Evolutionary conservation across 2,888 invertebrate species (phyloP).

Genomic region (Melieria picta): DNA sequence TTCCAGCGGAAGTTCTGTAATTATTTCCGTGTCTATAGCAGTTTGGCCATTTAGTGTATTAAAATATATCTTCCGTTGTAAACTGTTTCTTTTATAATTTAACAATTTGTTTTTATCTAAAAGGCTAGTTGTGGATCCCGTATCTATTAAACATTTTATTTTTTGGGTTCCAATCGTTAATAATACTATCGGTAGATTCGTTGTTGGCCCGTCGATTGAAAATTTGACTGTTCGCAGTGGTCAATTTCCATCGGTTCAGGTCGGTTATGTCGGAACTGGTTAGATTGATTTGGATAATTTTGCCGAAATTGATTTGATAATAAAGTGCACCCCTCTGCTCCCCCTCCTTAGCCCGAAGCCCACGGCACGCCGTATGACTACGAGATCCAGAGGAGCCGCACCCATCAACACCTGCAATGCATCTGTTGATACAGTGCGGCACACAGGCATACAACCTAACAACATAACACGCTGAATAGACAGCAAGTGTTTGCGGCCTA

Average conservation of each 20-base stretch:
- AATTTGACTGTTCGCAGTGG: constrained; percentile 39
- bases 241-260: constrained; percentile 38
- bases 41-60: constrained; percentile 33
- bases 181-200: constrained; percentile 38
- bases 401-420: too few relatives aligned
- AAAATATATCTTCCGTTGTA: constrained; percentile 30
- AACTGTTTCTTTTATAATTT: constrained; percentile 33
- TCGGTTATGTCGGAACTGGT: constrained; percentile 13
- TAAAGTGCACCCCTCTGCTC: too few relatives aligned
- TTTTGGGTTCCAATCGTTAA: constrained; percentile 34
- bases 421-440: too few relatives aligned
- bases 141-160: constrained; percentile 35
- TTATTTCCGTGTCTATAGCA: constrained; percentile 30
- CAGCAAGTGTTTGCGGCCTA: too few relatives aligned
- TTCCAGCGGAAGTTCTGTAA: constrained; percentile 37
- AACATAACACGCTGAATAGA: too few relatives aligned
- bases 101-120: constrained; percentile 31
- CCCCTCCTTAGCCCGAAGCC: too few relatives aligned
- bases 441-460: too few relatives aligned
- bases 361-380: too few relatives aligned
- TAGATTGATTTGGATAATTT: constrained; percentile 16
- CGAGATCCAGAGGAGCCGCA: too few relatives aligned
- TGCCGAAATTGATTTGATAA: constrained; percentile 21
- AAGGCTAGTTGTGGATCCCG: constrained; percentile 37
- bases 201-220: constrained; percentile 34